Evolutionary conservation across 1,140 invertebrate species (phyloP).

Genomic region (Aphaenogaster ashmeadi): DNA sequence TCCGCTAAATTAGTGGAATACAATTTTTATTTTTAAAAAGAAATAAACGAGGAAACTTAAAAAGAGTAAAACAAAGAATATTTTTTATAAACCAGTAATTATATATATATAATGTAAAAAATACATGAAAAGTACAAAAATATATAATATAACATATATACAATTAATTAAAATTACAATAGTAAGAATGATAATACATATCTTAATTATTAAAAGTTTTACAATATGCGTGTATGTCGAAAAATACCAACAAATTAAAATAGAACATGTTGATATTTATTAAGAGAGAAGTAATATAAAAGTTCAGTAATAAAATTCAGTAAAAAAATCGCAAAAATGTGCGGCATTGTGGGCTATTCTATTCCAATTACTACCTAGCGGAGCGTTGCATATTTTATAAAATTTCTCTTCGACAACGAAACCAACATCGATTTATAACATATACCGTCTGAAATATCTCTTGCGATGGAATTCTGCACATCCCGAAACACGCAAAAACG

Average conservation of each 20-base stretch:
- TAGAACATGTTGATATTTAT: background rate
- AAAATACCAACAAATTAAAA: background rate
- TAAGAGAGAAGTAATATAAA: slow-evolving; percentile 11
- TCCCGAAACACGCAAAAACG: background rate
- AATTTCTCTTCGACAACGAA: background rate
- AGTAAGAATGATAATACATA: background rate
- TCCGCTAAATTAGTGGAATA: background rate
- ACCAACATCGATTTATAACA: background rate
- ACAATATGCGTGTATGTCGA: background rate
- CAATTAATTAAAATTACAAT: background rate
- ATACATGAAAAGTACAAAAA: slow-evolving; percentile 19
- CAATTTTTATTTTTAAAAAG: background rate
- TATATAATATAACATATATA: background rate
- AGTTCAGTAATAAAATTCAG: background rate
- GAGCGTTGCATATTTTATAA: background rate
- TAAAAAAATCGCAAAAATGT: background rate
- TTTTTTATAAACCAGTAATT: background rate
- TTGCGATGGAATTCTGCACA: background rate
- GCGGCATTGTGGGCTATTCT: background rate
- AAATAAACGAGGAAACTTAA: background rate
- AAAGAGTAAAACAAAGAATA: background rate
- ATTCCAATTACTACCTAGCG: background rate
- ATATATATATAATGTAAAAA: background rate
- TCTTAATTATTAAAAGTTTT: background rate
- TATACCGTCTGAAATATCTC: background rate